These are phyloP conservation scores for Amblyopsis hoosieri DNA, from an alignment of 2,797 vertebrate species.

Conservation along the genomic window DNA sequence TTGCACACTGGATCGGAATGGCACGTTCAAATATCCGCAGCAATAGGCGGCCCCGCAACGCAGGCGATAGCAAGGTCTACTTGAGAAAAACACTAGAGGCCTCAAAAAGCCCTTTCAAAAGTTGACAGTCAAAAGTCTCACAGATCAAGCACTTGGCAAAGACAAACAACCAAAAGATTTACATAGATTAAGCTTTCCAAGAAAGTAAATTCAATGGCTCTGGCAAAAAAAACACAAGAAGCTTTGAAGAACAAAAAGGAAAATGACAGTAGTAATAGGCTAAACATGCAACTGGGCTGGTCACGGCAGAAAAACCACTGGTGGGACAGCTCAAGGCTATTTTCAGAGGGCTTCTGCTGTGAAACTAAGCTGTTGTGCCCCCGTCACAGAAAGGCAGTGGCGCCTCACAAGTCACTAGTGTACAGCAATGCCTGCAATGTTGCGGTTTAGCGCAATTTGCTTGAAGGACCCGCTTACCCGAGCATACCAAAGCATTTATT, in stretches of 20 bases:
- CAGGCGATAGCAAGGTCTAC: slow-evolving; percentile 25
- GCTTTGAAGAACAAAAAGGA: slow-evolving; percentile 44
- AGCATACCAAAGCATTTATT: slow-evolving; percentile 35
- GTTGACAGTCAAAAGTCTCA: slow-evolving; percentile 53
- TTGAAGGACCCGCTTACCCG: slow-evolving; percentile 45
- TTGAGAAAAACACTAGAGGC: slow-evolving; percentile 26
- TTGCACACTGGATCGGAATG: slow-evolving; percentile 42
- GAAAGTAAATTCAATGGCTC: slow-evolving; percentile 41
- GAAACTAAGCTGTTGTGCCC: not conserved
- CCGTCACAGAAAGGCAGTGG: slow-evolving; percentile 23
- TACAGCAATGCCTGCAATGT: slow-evolving; percentile 36
- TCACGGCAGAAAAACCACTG: slow-evolving; percentile 22
- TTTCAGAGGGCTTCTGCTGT: slow-evolving; percentile 15
- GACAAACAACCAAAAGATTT: slow-evolving; percentile 49
- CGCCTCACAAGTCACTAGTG: slow-evolving; percentile 17
- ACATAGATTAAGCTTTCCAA: slow-evolving; percentile 56
- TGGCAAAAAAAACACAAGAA: slow-evolving; percentile 22
- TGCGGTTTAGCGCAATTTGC: slow-evolving; percentile 17
- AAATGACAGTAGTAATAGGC: slow-evolving; percentile 22
- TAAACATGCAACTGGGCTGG: slow-evolving; percentile 7
- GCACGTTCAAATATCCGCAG: slow-evolving; percentile 37
- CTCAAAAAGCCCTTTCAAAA: slow-evolving; percentile 43
- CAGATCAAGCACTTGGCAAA: slow-evolving; percentile 61
- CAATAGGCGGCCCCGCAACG: slow-evolving; percentile 8
- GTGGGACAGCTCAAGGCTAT: slow-evolving; percentile 19